Percentiles rank a stretch among this genome's conserved stretches.
Conservation (phyloP, 35 echinoderm and acorn worm genomes). For the Apostichopus japonicus region DNA sequence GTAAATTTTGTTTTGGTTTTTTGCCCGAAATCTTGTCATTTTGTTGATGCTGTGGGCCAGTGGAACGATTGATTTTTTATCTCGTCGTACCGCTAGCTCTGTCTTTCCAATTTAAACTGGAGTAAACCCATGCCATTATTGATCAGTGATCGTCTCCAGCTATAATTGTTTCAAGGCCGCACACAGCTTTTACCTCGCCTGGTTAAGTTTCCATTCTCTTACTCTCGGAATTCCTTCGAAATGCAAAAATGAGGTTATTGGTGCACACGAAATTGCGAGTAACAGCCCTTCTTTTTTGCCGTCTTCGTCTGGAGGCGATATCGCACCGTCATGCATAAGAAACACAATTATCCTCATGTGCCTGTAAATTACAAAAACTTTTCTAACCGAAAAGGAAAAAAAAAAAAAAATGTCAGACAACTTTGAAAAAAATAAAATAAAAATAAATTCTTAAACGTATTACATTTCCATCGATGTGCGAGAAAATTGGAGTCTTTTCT, state of each 20-base stretch:
- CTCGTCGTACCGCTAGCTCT: not conserved
- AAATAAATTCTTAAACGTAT: not conserved
- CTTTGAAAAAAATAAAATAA: not conserved
- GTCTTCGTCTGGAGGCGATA: not conserved
- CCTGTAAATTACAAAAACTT: not conserved
- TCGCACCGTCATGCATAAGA: not conserved
- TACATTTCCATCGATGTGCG: not conserved
- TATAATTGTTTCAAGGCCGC: constrained; percentile 36
- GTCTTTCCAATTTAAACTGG: not conserved
- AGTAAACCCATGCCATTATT: constrained; percentile 5
- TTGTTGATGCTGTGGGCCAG: too few relatives aligned
- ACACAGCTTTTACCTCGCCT: not conserved
- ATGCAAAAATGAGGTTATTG: constrained; percentile 10
- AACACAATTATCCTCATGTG: not conserved
- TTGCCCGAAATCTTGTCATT: too few relatives aligned
- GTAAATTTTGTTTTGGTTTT: too few relatives aligned
- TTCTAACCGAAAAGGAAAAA: not conserved
- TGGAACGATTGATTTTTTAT: too few relatives aligned
- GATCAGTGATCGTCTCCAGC: not conserved
- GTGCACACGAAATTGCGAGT: constrained; percentile 14
- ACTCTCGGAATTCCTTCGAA: not conserved
- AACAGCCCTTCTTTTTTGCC: not conserved
- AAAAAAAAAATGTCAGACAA: not conserved
- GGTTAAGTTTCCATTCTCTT: not conserved
- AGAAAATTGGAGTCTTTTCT: not conserved